phyloP scores from a whole-genome alignment of 2,888 invertebrate species.

The Saturnia japonica region DNA sequence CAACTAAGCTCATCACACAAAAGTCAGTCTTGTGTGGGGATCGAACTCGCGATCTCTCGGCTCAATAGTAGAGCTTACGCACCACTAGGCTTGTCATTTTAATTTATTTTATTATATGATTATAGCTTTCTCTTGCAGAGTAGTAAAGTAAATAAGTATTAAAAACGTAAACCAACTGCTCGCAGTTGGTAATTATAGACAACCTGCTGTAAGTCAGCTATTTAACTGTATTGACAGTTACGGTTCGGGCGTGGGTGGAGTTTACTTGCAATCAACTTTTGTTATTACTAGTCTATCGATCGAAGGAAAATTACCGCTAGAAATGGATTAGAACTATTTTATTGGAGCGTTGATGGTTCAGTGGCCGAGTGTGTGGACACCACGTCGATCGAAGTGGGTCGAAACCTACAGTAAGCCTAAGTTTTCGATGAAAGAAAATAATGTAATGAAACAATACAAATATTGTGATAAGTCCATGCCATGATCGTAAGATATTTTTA shows the following conservation, averaged over 20 bases:
- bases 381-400: no score
- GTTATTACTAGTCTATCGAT: constrained; percentile 11
- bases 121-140: neutral
- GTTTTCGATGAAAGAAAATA: neutral
- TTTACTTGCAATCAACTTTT: constrained; percentile 17
- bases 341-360: neutral
- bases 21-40: no score
- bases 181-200: neutral
- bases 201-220: neutral
- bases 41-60: no score
- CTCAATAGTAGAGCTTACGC: no score
- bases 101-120: neutral
- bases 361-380: neutral
- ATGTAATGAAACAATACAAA: neutral
- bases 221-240: neutral
- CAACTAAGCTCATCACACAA: no score
- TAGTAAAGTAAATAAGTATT: neutral
- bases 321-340: neutral
- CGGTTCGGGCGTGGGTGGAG: neutral
- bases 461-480: no score
- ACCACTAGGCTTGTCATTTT: no score
- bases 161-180: no score
- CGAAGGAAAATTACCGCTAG: constrained; percentile 2
- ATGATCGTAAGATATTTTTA: neutral
- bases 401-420: no score